Evolutionary conservation across 2,888 invertebrate species (phyloP).

Genomic region (Brachyopa scutellaris): DNA sequence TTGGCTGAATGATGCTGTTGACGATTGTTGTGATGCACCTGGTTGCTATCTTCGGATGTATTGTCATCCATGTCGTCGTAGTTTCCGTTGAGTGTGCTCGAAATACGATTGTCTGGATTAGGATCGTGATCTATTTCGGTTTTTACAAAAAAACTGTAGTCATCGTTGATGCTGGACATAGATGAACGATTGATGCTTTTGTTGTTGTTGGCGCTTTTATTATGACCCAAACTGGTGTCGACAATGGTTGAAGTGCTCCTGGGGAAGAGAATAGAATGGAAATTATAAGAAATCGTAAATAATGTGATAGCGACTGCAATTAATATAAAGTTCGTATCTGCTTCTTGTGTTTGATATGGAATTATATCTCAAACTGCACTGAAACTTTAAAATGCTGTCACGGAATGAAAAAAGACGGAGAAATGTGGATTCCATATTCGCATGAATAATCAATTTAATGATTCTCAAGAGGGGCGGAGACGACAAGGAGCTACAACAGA

Average conservation of each 20-base stretch:
- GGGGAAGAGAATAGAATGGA: background rate
- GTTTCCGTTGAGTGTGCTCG: constrained; percentile 79
- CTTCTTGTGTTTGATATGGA: too few relatives aligned
- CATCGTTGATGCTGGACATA: constrained; percentile 75
- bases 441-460: too few relatives aligned
- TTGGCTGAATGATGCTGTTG: constrained; percentile 26
- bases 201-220: constrained; percentile 71
- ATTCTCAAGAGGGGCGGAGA: too few relatives aligned
- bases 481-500: too few relatives aligned
- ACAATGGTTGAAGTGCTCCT: constrained; percentile 34
- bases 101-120: constrained; percentile 79
- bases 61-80: constrained; percentile 77
- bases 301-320: too few relatives aligned
- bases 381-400: too few relatives aligned
- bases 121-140: constrained; percentile 77
- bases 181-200: constrained; percentile 58
- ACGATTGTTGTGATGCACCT: constrained; percentile 67
- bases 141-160: constrained; percentile 79
- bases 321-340: too few relatives aligned
- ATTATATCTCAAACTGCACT: too few relatives aligned
- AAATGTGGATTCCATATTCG: too few relatives aligned
- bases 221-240: constrained; percentile 41
- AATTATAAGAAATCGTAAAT: too few relatives aligned
- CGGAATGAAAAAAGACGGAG: too few relatives aligned
- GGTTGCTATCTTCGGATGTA: constrained; percentile 64